Evolutionary conservation across 2,888 invertebrate genomes (phyloP).

Genomic region (Tinea trinotella): DNA sequence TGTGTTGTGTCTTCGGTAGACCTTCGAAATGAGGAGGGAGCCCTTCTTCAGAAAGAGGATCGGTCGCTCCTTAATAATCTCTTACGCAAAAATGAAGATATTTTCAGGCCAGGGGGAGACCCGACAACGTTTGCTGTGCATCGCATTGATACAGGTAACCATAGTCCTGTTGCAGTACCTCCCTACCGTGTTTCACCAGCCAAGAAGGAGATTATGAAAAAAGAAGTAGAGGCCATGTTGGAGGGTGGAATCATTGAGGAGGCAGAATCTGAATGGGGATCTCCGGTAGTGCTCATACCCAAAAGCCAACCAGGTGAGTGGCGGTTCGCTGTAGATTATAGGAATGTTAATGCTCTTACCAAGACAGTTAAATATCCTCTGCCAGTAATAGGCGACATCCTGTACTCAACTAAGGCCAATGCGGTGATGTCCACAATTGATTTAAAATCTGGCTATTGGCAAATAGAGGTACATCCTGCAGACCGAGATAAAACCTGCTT

Average conservation of each 20-base stretch:
- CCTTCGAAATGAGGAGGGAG: too few species aligned
- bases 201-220: constrained; percentile 7
- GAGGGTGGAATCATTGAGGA: constrained; percentile 35
- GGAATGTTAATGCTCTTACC: constrained; percentile 26
- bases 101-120: constrained; percentile 18
- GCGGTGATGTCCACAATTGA: constrained; percentile 35
- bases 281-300: constrained; percentile 35
- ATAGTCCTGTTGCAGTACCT: constrained; percentile 24
- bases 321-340: constrained; percentile 36
- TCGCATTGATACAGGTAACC: constrained; percentile 30
- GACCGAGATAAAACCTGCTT: constrained; percentile 32
- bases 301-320: constrained; percentile 32
- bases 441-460: constrained; percentile 38
- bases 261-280: constrained; percentile 37
- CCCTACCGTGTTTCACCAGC: too few species aligned
- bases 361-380: constrained; percentile 33
- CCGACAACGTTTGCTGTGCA: constrained; percentile 25
- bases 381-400: constrained; percentile 39
- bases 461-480: constrained; percentile 26
- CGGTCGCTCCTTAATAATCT: too few species aligned
- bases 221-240: constrained; percentile 32
- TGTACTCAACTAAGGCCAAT: constrained; percentile 32
- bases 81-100: too few species aligned
- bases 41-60: too few species aligned
- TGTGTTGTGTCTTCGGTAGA: too few species aligned